Conservation (phyloP, 64 coral and sea anemone genomes). For the Porites lutea region DNA sequence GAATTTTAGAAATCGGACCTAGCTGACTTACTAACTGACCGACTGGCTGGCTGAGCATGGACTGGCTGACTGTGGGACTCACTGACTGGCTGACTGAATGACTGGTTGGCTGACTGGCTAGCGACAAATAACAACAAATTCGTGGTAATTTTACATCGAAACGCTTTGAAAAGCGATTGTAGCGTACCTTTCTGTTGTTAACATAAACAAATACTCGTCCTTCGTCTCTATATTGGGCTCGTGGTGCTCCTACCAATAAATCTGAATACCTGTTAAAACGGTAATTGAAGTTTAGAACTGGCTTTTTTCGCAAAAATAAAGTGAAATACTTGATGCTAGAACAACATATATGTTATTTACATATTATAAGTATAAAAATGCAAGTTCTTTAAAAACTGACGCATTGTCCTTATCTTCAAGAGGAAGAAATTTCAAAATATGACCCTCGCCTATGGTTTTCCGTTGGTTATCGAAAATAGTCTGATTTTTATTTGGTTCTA, state of each 20-base stretch:
- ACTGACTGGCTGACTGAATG: not conserved
- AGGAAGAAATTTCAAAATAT: no score
- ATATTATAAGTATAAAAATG: no score
- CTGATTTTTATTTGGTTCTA: no score
- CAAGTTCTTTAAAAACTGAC: no score
- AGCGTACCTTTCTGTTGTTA: conserved; percentile 78
- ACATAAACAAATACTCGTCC: conserved; percentile 87
- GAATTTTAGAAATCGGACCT: not conserved
- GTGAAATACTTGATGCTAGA: no score
- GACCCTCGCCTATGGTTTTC: no score
- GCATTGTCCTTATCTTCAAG: no score
- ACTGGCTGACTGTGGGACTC: not conserved
- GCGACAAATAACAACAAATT: no score
- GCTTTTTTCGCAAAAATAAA: not conserved
- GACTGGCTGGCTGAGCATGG: not conserved
- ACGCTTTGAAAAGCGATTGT: no score
- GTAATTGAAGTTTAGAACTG: not conserved
- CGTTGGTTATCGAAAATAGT: no score
- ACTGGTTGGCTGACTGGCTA: not conserved
- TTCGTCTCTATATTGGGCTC: conserved; percentile 65
- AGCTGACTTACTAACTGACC: not conserved
- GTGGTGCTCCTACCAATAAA: conserved; percentile 82
- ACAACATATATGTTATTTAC: no score
- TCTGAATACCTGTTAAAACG: conserved; percentile 69
- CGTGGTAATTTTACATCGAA: no score